Evolutionary conservation across 2,888 invertebrate species (phyloP), one percentile per base, ranked within the genome.

Genomic region (Rapana venosa): DNA sequence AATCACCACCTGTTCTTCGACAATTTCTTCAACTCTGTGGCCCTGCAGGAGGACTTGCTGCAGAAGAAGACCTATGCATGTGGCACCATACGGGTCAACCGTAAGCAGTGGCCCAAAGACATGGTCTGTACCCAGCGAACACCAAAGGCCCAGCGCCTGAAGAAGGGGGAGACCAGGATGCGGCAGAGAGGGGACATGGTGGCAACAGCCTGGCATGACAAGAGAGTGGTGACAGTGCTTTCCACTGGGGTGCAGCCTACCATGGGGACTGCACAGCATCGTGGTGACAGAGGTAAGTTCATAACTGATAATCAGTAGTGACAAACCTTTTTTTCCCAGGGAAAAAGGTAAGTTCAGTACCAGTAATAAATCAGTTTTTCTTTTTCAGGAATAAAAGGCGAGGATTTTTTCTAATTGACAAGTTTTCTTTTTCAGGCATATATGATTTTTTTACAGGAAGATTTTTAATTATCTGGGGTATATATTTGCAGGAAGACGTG

Each of bases 101-200:
- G 88, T 22, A 91, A 91, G 81, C 90, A 87, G 0, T 91, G 90
- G 87, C 90, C 91, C 22, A 87, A 87, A 47, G 88, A 88, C 30
- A 36, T 90, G 8, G 89, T 90, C 1, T 85, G 56, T 20, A 58
- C 15, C 85, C 56, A 47, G 58, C 15, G 15, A 20, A 70, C 26
- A 11, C 2, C 17, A 17, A 58, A 70, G 26, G 36, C 0, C 20
- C 8, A 66, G 86, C 47, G 74, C 30, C 30, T 56, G 61, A 84
- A 88, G 87, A 20, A 0, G 17, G 77, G 77, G 20, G 81, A 87
- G 13, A 26, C 22, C 8, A 4, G 30, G 61, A 83, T 87, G 87
- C 61, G 87, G 84, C 91, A 91, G 77, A 83, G 86, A n/a, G 90
- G 91, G 15, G 58, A 86, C 35, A 2, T 91, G 32, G 86, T 90